A percentile compares a stretch with the other conserved stretches of the same genome.
Conservation (phyloP, 1,140 invertebrate genomes). For the Luehdorfia chinensis region DNA sequence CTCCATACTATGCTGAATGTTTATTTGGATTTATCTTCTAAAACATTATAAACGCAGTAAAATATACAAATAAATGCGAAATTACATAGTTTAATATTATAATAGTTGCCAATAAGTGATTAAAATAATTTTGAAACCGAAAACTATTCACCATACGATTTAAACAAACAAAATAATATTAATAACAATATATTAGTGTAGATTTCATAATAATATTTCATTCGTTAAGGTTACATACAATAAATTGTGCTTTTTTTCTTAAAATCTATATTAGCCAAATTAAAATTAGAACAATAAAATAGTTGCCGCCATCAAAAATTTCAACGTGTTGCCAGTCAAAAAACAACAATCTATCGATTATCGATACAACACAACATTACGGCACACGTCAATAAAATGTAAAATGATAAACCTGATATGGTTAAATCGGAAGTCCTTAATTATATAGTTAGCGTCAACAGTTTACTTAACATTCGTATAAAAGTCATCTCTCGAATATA, state of each 20-base stretch:
- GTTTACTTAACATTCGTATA: slow-evolving; percentile 74
- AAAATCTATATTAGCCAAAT: slow-evolving; percentile 72
- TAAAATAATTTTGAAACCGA: slow-evolving; percentile 46
- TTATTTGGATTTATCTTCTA: slow-evolving; percentile 75
- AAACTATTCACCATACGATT: slow-evolving; percentile 46
- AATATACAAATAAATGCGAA: slow-evolving; percentile 72
- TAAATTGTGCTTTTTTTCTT: slow-evolving; percentile 71
- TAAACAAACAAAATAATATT: slow-evolving; percentile 71
- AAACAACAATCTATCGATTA: slow-evolving; percentile 15
- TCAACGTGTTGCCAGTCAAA: slow-evolving; percentile 45
- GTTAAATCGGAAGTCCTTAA: slow-evolving; percentile 70
- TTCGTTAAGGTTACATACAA: slow-evolving; percentile 68
- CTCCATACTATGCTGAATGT: slow-evolving; percentile 67
- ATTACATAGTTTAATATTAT: slow-evolving; percentile 45
- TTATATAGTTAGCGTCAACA: slow-evolving; percentile 71
- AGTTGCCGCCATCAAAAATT: slow-evolving; percentile 40
- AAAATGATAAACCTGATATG: slow-evolving; percentile 60
- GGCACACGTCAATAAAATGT: slow-evolving; percentile 13
- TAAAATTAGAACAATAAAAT: slow-evolving; percentile 50
- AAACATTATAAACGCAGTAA: slow-evolving; percentile 74
- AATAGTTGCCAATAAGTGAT: slow-evolving; percentile 50
- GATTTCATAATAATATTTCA: slow-evolving; percentile 44
- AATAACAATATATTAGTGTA: slow-evolving; percentile 75
- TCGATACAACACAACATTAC: slow-evolving; percentile 2
- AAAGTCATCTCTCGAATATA: slow-evolving; percentile 73